Base-by-base conservation (phyloP, 2,888 invertebrate species). In the Chalcis sispes region DNA sequence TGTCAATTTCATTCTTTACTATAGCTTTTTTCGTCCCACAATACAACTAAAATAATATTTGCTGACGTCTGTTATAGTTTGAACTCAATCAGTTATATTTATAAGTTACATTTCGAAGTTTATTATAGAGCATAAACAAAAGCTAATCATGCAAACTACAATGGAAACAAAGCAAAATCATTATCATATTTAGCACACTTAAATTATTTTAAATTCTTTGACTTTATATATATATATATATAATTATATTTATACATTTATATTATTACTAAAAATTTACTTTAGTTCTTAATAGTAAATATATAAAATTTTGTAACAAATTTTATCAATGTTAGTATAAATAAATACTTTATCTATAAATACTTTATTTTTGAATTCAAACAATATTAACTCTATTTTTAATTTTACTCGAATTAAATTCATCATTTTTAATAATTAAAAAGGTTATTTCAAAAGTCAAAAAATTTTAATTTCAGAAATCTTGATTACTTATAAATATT, bases 31-130 rank as follows among this genome's bases (percentile, higher is more conserved):
- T 50, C 48, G 15, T 48, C 50, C 50, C 32, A 64, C 20, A 50
- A 50, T 64, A 64, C 50, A 64, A 50, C 64, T 64, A 64, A 64
- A 67, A 67, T 66, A 66, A 67, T 58, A 67, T 67, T 67, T 67
- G 58, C 58, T 20, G 18, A 18, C n/a, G 54, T 56, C 54, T 27
- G 67, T 42, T 56, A 56, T 56, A 67, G 40, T 54, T 27, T 27
- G 40, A 66, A 54, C 27, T 20, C 67, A 20, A 54, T 29, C 56
- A 25, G 42, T 66, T 18, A 54, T 20, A 42, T 42, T 54, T 69
- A 69, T 29, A 58, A 56, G 65, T 66, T 32, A 23, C 32, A 59
- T 58, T 59, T 69, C 61, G 52, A 48, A 71, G 52, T 62, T 61
- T 62, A 62, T 61, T 71, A 52, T 62, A 62, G 62, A 61, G 71